These are phyloP conservation scores for Spatula clypeata DNA, from an alignment of 2,797 vertebrate genomes.

Conservation along the genomic window DNA sequence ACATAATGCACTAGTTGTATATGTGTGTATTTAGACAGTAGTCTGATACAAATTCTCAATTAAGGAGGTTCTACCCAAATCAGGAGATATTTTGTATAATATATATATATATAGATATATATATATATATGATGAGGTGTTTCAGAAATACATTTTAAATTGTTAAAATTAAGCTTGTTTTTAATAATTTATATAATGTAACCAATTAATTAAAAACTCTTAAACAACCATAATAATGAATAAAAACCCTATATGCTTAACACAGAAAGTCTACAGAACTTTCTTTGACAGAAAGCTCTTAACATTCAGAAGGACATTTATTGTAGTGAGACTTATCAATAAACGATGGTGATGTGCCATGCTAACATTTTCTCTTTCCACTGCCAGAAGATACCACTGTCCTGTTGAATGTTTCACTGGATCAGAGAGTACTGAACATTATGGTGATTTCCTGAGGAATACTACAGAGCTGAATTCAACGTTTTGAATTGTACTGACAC, in stretches of 20 bases:
- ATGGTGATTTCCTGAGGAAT: background rate
- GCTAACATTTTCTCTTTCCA: background rate
- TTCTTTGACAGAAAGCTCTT: background rate
- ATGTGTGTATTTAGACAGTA: background rate
- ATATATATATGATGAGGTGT: too few species aligned
- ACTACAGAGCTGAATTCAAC: background rate
- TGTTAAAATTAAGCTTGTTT: background rate
- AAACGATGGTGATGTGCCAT: rapidly evolving
- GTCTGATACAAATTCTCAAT: background rate
- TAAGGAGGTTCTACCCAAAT: background rate
- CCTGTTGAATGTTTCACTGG: background rate
- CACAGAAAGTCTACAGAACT: background rate
- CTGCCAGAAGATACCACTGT: background rate
- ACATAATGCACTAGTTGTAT: background rate
- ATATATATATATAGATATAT: too few species aligned
- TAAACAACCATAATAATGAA: background rate
- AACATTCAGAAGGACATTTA: background rate
- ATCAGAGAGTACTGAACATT: background rate
- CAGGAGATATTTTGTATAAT: rapidly evolving
- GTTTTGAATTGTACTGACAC: background rate
- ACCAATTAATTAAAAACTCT: background rate
- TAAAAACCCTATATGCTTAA: background rate
- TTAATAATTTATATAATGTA: background rate
- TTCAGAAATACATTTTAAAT: background rate
- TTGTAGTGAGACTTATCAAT: background rate